Percentiles rank a stretch among this genome's conserved stretches.
Conservation (phyloP, 2,888 invertebrate species). For the Acanthococcus lagerstroemiae region DNA sequence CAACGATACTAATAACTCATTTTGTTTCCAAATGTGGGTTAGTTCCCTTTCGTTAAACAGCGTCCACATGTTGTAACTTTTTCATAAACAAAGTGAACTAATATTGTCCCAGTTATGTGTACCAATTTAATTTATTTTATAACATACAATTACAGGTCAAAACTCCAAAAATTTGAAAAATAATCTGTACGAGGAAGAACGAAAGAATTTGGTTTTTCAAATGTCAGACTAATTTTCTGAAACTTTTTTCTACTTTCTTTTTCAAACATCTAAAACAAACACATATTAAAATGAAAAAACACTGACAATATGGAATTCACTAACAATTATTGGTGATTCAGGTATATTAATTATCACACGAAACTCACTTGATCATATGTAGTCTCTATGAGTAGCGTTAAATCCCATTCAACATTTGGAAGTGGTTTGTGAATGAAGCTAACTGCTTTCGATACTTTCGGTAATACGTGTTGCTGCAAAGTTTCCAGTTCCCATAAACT, state of each 20-base stretch:
- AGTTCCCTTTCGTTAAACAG: too few relatives aligned
- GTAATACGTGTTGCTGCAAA: constrained; percentile 61
- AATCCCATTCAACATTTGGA: constrained; percentile 58
- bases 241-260: constrained; percentile 64
- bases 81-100: too few relatives aligned
- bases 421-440: constrained; percentile 57
- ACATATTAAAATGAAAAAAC: neutral
- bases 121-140: too few relatives aligned
- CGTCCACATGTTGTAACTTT: too few relatives aligned
- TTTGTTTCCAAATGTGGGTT: too few relatives aligned
- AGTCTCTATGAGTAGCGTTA: constrained; percentile 55
- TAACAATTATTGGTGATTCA: constrained; percentile 3
- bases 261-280: constrained; percentile 55
- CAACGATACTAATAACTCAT: too few relatives aligned
- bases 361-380: constrained; percentile 51
- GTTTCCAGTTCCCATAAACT: constrained; percentile 87
- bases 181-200: constrained; percentile 25
- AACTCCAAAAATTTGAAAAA: constrained; percentile 11
- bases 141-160: too few relatives aligned
- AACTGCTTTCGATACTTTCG: constrained; percentile 62
- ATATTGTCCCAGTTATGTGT: too few relatives aligned
- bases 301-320: neutral
- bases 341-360: neutral
- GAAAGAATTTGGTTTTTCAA: constrained; percentile 33
- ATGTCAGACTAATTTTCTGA: constrained; percentile 43